Base-by-base conservation (phyloP, 2,113 vertebrate species). In the Eclectus roratus region DNA sequence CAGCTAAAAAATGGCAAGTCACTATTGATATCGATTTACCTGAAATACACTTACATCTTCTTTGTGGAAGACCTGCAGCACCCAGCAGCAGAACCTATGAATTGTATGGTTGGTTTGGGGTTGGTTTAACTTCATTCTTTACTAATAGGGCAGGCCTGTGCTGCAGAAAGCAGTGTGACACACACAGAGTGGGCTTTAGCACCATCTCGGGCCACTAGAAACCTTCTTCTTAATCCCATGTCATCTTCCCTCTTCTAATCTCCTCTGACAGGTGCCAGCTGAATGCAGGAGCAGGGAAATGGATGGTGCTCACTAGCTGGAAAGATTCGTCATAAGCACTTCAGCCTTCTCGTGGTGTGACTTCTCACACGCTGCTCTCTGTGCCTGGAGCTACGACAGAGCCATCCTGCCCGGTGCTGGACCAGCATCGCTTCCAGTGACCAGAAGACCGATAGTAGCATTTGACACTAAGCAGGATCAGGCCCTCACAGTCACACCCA, bases 191-290 rank as follows among this genome's bases (percentile, higher is more conserved):
- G 88, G 93, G 81, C 89, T 95, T 95, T 43, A 78, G 52, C 77
- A 76, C 44, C 25, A 6, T 13, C 20, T 70, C 76, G 8, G 69
- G 49, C 78, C 86, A 46, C 37, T 47, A 65, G 85, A 81, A 80
- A 46, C 9, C 55, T 17, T 52, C 41, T 82, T 56, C 60, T 76
- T 73, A 80, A 58, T 88, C 74, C 71, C 66, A 56, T 24, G 3
- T 91, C 89, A 76, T 46, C 60, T 66, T 89, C 73, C 68, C 80
- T 39, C n/a, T 82, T 66, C 74, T 91, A n/a, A 93, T 70, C 21
- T 35, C 21, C 84, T 68, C 31, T 60, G 91, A 61, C 79, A 89
- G 68, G 70, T 19, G 82, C 28, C 80, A 82, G 39, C 23, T 87
- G 56, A 85, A 78, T 29, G 63, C 41, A 39, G 65, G 46, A 81